These are phyloP conservation scores for Carterocephalus palaemon DNA, from an alignment of 2,888 invertebrate species.

Conservation along the genomic window DNA sequence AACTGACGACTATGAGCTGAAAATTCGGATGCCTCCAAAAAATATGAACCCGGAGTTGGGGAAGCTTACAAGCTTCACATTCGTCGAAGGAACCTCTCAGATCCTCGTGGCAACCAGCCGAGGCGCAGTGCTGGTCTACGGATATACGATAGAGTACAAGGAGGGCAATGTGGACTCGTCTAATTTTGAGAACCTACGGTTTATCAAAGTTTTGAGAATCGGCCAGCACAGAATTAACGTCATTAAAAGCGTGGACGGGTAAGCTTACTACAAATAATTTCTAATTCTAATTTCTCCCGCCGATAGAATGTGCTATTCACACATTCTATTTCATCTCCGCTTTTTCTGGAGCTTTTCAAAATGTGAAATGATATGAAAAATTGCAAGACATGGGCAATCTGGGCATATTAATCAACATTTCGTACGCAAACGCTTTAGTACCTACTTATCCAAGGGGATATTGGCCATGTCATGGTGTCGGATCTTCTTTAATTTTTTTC, in stretches of 20 bases:
- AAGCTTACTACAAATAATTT: constrained; percentile 33
- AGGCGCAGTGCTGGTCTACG: constrained; percentile 73
- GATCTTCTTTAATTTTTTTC: too few species aligned
- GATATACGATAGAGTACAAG: constrained; percentile 65
- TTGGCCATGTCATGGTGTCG: too few species aligned
- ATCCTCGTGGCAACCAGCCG: constrained; percentile 69
- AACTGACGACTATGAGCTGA: constrained; percentile 56
- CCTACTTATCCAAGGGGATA: too few species aligned
- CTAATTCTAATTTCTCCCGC: too few species aligned
- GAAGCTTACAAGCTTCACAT: constrained; percentile 70
- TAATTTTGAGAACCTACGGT: constrained; percentile 58
- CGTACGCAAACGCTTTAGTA: too few species aligned
- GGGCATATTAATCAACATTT: too few species aligned
- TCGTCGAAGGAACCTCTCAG: constrained; percentile 67
- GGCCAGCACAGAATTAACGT: constrained; percentile 61
- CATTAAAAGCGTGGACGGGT: constrained; percentile 75
- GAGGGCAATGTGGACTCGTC: constrained; percentile 38
- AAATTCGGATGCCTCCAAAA: constrained; percentile 44
- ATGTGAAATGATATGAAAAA: too few species aligned
- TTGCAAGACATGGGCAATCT: too few species aligned
- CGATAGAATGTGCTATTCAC: too few species aligned
- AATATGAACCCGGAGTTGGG: constrained; percentile 54
- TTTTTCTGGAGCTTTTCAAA: too few species aligned
- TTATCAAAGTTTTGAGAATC: constrained; percentile 71
- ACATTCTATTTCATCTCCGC: too few species aligned